Percentiles rank a stretch among this genome's conserved stretches.
These are phyloP conservation scores for Oppia nitens DNA, from an alignment of 1,140 invertebrate genomes.

Conservation along the genomic window DNA sequence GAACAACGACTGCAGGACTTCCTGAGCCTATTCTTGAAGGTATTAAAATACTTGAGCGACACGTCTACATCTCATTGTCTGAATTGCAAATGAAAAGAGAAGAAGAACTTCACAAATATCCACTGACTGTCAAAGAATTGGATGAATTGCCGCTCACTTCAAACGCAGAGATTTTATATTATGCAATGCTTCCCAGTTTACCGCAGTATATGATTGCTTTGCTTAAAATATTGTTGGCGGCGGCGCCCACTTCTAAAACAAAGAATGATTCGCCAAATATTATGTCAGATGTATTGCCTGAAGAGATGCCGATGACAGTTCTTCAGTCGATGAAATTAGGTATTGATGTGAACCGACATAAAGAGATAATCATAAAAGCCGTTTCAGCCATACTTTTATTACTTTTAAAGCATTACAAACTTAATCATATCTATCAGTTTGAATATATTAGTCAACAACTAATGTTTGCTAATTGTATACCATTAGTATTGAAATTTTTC, in stretches of 20 bases:
- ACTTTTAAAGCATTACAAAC: slow-evolving; percentile 91
- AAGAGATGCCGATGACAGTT: slow-evolving; percentile 92
- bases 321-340: slow-evolving; percentile 92
- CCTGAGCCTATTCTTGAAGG: slow-evolving; percentile 90
- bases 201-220: slow-evolving; percentile 94
- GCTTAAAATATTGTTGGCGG: slow-evolving; percentile 88
- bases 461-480: slow-evolving; percentile 98
- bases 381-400: slow-evolving; percentile 84
- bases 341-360: slow-evolving; percentile 93
- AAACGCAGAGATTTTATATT: slow-evolving; percentile 71
- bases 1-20: slow-evolving; percentile 70
- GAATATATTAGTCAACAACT: slow-evolving; percentile 98
- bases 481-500: slow-evolving; percentile 94
- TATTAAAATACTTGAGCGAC: slow-evolving; percentile 64
- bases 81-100: slow-evolving; percentile 37
- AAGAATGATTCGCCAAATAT: slow-evolving; percentile 93
- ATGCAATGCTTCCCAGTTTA: slow-evolving; percentile 75
- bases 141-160: slow-evolving; percentile 24
- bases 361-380: slow-evolving; percentile 96
- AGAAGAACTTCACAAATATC: slow-evolving; percentile 35
- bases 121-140: slow-evolving; percentile 26
- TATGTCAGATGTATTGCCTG: slow-evolving; percentile 86
- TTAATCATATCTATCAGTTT: slow-evolving; percentile 99
- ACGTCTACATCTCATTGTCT: slow-evolving; percentile 34
- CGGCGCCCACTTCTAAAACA: slow-evolving; percentile 89